These are phyloP conservation scores for Megalops atlanticus DNA, from an alignment of 2,113 vertebrate genomes.

Conservation along the genomic window DNA sequence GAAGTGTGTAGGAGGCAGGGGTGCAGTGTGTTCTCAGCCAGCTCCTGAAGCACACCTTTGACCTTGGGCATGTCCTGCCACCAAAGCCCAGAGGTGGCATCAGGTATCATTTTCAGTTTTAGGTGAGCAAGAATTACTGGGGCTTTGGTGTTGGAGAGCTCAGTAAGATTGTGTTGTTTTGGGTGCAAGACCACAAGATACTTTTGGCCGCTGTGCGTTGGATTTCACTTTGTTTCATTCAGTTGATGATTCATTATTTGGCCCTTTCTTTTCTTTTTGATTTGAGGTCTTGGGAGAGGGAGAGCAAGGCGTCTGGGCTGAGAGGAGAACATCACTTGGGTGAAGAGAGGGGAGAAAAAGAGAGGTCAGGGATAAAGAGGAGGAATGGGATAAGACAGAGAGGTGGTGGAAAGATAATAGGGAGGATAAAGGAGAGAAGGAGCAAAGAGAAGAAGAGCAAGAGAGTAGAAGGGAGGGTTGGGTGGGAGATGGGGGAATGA, in stretches of 20 bases:
- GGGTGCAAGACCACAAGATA: too few relatives aligned
- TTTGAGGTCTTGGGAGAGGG: background rate
- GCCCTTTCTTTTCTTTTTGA: slow-evolving; percentile 12
- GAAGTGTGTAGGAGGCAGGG: background rate
- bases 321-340: too few relatives aligned
- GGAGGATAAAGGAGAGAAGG: background rate
- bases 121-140: background rate
- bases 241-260: too few relatives aligned
- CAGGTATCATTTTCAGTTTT: background rate
- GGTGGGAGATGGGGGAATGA: background rate
- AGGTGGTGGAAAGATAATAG: too few relatives aligned
- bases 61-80: background rate
- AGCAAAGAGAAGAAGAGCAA: background rate
- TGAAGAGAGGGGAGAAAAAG: too few relatives aligned
- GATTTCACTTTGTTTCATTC: background rate
- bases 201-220: too few relatives aligned
- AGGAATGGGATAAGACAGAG: too few relatives aligned
- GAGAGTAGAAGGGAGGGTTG: background rate
- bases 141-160: too few relatives aligned
- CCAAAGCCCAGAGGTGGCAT: background rate
- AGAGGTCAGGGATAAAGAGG: too few relatives aligned
- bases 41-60: too few relatives aligned
- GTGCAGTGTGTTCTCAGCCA: background rate
- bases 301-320: too few relatives aligned
- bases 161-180: too few relatives aligned